Evolutionary conservation across 2,113 vertebrate genomes (phyloP).

Genomic region (Aptenodytes forsteri): DNA sequence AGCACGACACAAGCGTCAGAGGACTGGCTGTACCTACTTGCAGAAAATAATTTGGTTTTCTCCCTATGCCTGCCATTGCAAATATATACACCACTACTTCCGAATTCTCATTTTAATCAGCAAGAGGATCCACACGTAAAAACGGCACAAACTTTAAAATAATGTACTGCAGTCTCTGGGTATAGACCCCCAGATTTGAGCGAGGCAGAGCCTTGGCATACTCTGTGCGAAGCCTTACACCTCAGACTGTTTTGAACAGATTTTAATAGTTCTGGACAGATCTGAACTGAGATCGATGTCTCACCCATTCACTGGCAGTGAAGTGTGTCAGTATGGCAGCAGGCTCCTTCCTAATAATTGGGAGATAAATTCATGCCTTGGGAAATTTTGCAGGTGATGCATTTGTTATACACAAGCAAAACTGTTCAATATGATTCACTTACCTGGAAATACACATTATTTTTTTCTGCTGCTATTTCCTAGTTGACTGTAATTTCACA

Average conservation of each 20-base stretch:
- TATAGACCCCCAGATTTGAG: not conserved
- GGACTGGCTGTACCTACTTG: not conserved
- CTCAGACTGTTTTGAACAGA: not conserved
- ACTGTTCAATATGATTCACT: not conserved
- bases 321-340: not conserved
- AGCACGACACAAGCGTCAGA: accelerated
- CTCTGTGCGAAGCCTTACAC: not conserved
- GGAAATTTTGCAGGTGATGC: not conserved
- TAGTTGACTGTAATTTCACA: not conserved
- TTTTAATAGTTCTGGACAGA: not conserved
- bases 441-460: not conserved
- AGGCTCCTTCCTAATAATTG: not conserved
- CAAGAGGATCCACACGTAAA: not conserved
- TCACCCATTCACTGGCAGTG: not conserved
- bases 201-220: not conserved
- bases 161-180: not conserved
- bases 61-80: not conserved
- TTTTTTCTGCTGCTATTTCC: slow-evolving; percentile 18
- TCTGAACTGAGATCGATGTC: accelerated
- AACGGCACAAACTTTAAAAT: not conserved
- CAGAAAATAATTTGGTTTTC: not conserved
- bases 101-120: not conserved
- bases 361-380: not conserved
- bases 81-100: not conserved
- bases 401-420: not conserved